Conservation (phyloP, 2,888 invertebrate species). For the Zaprionus lineosus region DNA sequence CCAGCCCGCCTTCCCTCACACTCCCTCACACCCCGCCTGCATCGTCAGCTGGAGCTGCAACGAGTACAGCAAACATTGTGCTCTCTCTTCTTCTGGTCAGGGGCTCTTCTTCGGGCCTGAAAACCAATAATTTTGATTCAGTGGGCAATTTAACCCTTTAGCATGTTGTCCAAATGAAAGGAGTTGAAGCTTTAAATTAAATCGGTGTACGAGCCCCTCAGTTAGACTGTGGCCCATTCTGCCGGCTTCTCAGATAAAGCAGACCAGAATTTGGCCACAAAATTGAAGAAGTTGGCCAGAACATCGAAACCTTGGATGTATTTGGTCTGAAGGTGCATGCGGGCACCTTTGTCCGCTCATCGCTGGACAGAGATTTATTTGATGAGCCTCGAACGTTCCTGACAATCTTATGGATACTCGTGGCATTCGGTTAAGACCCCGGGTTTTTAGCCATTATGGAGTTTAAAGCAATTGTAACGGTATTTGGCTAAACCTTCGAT, state of each 20-base stretch:
- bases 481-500: conserved; percentile 42
- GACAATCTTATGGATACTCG: conserved; percentile 46
- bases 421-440: conserved; percentile 45
- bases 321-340: conserved; percentile 17
- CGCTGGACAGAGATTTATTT: conserved; percentile 72
- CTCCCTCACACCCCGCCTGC: too few relatives aligned
- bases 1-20: not conserved
- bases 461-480: conserved; percentile 63
- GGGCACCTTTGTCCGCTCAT: conserved; percentile 59
- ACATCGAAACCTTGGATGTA: too few relatives aligned
- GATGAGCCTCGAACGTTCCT: conserved; percentile 63
- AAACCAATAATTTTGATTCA: conserved; percentile 83
- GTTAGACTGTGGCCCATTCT: conserved; percentile 10
- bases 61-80: conserved; percentile 23
- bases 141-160: conserved; percentile 83
- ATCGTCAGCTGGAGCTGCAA: too few relatives aligned
- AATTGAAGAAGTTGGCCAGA: conserved; percentile 10
- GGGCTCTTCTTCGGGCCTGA: too few relatives aligned
- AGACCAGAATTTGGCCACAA: too few relatives aligned
- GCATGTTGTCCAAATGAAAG: conserved; percentile 80
- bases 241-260: conserved; percentile 18
- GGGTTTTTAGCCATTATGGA: conserved; percentile 57
- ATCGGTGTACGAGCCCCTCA: conserved; percentile 57
- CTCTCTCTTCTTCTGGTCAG: conserved; percentile 44
- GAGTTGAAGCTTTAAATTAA: conserved; percentile 77